phyloP scores from a whole-genome alignment of 2,797 vertebrate genomes.

The Scarus forsteni region DNA sequence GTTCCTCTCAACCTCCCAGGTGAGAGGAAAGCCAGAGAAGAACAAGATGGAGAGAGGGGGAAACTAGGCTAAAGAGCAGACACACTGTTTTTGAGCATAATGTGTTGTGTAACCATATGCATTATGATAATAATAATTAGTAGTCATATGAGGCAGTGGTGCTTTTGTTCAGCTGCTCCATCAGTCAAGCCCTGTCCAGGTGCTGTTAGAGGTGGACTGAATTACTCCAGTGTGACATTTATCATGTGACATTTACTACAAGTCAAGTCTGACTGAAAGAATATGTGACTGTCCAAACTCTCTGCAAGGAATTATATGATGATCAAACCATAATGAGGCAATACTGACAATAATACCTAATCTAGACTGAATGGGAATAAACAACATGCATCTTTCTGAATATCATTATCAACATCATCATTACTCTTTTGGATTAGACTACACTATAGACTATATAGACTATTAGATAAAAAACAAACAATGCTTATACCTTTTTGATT shows the following conservation, averaged over 20 bases:
- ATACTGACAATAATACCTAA: too few species aligned
- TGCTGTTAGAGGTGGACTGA: not conserved
- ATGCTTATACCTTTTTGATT: too few species aligned
- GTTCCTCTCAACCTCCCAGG: conserved; percentile 35
- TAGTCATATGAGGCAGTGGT: not conserved
- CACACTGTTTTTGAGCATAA: not conserved
- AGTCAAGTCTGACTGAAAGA: conserved; percentile 2
- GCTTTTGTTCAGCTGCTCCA: not conserved
- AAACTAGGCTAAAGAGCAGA: conserved; percentile 4
- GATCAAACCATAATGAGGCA: too few species aligned
- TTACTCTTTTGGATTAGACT: too few species aligned
- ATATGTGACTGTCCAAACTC: not conserved
- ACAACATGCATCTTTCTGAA: too few species aligned
- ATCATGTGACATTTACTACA: not conserved
- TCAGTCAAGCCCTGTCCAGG: not conserved
- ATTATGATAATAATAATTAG: not conserved
- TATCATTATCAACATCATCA: too few species aligned
- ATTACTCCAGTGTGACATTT: not conserved
- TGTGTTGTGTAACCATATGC: not conserved
- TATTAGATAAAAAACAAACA: too few species aligned
- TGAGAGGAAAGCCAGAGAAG: conserved; percentile 29
- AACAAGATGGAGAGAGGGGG: conserved; percentile 17
- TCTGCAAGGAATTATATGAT: not conserved
- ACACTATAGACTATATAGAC: too few species aligned
- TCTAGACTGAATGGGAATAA: too few species aligned